phyloP scores from a whole-genome alignment of 2,113 vertebrate genomes.

The Patagioenas fasciata region DNA sequence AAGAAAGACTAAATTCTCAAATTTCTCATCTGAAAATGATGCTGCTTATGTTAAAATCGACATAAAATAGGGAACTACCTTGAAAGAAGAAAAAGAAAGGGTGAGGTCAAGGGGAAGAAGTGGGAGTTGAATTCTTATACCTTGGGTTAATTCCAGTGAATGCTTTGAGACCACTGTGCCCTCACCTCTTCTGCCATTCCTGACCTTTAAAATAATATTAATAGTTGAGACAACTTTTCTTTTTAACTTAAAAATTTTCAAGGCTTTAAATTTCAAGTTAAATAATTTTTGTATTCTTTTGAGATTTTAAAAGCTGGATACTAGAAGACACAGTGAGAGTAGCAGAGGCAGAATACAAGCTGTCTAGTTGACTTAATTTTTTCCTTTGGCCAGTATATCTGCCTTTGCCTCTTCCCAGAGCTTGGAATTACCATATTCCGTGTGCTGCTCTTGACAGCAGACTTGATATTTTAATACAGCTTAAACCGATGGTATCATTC shows the following conservation, averaged over 20 bases:
- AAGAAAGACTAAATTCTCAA: not conserved
- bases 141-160: not conserved
- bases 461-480: not conserved
- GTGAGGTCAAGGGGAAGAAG: rapidly evolving
- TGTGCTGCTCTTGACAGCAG: not conserved
- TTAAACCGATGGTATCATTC: not conserved
- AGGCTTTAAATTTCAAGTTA: not conserved
- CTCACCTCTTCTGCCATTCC: not conserved
- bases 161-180: not conserved
- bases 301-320: not conserved
- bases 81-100: not conserved
- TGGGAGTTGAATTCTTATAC: not conserved
- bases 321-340: not conserved
- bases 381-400: not conserved
- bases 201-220: not conserved
- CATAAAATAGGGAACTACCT: not conserved
- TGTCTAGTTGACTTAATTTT: not conserved
- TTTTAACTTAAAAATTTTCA: not conserved
- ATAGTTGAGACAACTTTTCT: not conserved
- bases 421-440: not conserved
- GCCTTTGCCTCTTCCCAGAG: not conserved
- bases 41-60: not conserved
- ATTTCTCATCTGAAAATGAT: not conserved
- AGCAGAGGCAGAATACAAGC: not conserved
- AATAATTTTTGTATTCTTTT: not conserved